A percentile compares a stretch with the other conserved stretches of the same genome.
Conservation (phyloP, 2,888 invertebrate genomes). For the Cataglyphis livida region DNA sequence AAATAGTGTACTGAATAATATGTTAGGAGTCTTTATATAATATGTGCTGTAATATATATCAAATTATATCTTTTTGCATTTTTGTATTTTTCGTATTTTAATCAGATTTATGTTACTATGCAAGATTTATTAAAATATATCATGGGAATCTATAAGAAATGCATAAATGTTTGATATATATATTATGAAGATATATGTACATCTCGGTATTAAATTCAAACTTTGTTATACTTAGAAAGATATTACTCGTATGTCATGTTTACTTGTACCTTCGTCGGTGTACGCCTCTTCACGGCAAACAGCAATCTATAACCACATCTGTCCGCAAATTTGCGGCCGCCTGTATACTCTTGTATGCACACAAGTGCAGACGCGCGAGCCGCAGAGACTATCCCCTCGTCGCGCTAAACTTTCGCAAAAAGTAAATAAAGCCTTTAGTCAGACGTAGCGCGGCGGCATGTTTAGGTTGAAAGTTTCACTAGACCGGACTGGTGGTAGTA, state of each 20-base stretch:
- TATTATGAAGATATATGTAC: not conserved
- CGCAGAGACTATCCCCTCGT: constrained; percentile 22
- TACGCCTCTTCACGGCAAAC: constrained; percentile 41
- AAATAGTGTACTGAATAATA: not conserved
- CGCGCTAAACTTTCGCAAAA: constrained; percentile 68
- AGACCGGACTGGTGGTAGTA: constrained; percentile 16
- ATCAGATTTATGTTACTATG: not conserved
- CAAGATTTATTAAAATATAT: constrained; percentile 1
- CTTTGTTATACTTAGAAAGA: constrained; percentile 41
- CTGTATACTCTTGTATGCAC: constrained; percentile 18
- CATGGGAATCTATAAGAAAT: not conserved
- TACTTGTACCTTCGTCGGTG: constrained; percentile 38
- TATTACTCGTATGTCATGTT: constrained; percentile 41
- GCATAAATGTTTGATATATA: not conserved
- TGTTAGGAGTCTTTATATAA: not conserved
- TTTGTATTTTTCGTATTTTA: not conserved
- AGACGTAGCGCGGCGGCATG: constrained; percentile 47
- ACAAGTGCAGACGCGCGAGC: constrained; percentile 31
- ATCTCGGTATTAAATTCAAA: not conserved
- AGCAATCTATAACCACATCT: constrained; percentile 50
- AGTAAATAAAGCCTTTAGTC: constrained; percentile 72
- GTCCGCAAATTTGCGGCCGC: constrained; percentile 49
- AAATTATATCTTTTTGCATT: not conserved
- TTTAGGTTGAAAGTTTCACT: constrained; percentile 75
- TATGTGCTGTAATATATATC: not conserved